These are phyloP conservation scores for Nicator chloris DNA, from an alignment of 2,113 vertebrate species.

Conservation along the genomic window DNA sequence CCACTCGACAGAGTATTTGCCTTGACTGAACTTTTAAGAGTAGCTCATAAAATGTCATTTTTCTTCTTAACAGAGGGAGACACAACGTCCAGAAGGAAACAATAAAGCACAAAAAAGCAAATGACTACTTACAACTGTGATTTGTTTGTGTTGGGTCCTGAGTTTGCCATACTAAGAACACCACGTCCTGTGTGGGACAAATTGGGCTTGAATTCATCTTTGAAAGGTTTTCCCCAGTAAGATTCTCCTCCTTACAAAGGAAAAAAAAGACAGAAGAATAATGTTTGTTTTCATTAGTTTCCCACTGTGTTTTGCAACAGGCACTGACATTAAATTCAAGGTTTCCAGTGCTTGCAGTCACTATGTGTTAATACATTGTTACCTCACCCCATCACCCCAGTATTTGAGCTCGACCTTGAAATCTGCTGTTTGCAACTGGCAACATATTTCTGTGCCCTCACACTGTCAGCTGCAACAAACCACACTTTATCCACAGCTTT, in stretches of 20 bases:
- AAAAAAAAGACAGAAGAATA: neutral
- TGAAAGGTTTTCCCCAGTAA: conserved; percentile 92
- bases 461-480: neutral
- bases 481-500: neutral
- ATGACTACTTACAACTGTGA: conserved; percentile 92
- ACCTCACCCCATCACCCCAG: neutral
- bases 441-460: neutral
- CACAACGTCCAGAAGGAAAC: neutral
- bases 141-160: conserved; percentile 96
- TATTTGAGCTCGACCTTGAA: neutral
- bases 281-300: neutral
- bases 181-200: conserved; percentile 92
- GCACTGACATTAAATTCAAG: neutral
- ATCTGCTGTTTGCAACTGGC: neutral
- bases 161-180: conserved; percentile 97
- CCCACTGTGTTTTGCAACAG: neutral
- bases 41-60: neutral
- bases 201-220: conserved; percentile 92
- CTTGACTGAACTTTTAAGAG: neutral
- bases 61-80: conserved; percentile 6
- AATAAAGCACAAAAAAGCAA: neutral
- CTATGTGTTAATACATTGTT: neutral
- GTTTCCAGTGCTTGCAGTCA: neutral
- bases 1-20: neutral
- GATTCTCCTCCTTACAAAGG: conserved; percentile 88